phyloP scores from a whole-genome alignment of 2,797 vertebrate genomes.

The Melanogrammus aeglefinus region DNA sequence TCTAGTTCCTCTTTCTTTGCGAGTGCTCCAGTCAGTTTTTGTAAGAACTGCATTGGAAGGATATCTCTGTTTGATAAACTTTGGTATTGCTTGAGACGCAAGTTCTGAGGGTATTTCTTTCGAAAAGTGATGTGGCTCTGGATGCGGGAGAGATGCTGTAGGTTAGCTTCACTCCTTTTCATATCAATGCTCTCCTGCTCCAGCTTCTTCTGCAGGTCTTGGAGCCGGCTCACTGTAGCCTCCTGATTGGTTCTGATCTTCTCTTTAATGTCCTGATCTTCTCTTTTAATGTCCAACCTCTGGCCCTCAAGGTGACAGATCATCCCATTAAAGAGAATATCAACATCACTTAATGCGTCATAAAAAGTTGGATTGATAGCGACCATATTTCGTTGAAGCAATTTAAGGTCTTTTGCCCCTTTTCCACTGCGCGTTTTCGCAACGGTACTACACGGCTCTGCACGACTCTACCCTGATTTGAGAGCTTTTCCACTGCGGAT shows the following conservation, averaged over 20 bases:
- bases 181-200: background rate
- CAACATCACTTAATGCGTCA: background rate
- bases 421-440: too few species aligned
- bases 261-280: too few species aligned
- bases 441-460: too few species aligned
- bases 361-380: background rate
- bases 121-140: background rate
- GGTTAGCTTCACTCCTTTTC: background rate
- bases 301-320: background rate
- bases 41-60: too few species aligned
- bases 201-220: background rate
- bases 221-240: background rate
- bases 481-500: too few species aligned
- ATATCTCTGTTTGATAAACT: background rate
- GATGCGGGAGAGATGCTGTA: background rate
- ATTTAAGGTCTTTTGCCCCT: too few species aligned
- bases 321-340: background rate
- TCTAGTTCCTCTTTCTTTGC: background rate
- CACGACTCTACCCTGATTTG: too few species aligned
- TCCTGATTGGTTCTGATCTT: conserved; percentile 2
- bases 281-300: background rate
- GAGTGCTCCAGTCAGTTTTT: background rate
- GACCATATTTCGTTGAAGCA: background rate
- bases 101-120: background rate
- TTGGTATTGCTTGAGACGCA: background rate